Base-by-base conservation (phyloP, 2,888 invertebrate genomes). In the Graphium colonna region DNA sequence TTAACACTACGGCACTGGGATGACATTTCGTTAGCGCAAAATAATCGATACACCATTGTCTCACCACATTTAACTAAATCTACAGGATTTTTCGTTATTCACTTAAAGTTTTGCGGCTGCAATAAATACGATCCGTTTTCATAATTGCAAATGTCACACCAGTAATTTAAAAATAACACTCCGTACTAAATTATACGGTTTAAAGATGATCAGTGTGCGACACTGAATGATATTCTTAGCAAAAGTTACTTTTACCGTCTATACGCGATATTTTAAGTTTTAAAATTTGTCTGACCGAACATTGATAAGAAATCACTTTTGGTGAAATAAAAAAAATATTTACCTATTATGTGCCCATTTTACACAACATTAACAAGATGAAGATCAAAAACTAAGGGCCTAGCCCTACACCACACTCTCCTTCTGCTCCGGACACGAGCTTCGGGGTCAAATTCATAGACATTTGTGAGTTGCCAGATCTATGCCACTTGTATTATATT, bases 381-480 rank as follows among this genome's bases (percentile, higher is more conserved):
- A 82, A 84, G 78, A 84, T 74, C 73, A 82, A 84, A 87, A 82
- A 79, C 79, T 81, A 82, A 85, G 85, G 88, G 87, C 87, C 82
- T 75, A 75, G 87, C 87, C 89, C 87, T 86, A 82, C 85, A 82
- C 82, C 79, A 75, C 85, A 82, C 84, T 81, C 82, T 76, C 79
- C 79, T 80, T 80, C 82, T 82, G 83, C 83, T 85, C 82, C 78
- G 85, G 81, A 87, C 85, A 88, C 84, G 83, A 87, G 87, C 87
- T 84, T 85, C 87, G 90, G 87, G 90, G 90, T 90, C 90, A 90
- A 89, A 88, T 77, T 88, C 89, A 88, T 88, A 89, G 89, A 90
- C 82, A 83, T 74, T 68, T 68, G 61, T 75, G 85, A 77, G 86
- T 88, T 90, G 82, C 89, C 81, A 81, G 69, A 42, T 26, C 50